A percentile compares a stretch with the other conserved stretches of the same genome.
phyloP scores from a whole-genome alignment of 1,140 invertebrate species.

The Drosophila rufa region DNA sequence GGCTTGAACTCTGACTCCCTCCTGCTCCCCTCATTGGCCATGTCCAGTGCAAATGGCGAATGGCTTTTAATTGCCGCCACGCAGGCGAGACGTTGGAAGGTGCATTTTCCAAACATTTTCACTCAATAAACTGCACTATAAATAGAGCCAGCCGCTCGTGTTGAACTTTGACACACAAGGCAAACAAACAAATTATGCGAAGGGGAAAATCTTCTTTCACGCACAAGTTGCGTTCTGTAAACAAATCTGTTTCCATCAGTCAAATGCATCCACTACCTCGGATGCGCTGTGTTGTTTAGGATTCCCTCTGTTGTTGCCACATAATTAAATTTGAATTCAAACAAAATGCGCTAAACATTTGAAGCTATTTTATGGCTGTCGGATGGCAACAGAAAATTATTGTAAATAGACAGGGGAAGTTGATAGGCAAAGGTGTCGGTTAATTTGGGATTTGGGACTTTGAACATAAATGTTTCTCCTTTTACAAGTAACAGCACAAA shows the following conservation, averaged over 20 bases:
- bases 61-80: conserved; percentile 64
- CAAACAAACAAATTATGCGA: conserved; percentile 73
- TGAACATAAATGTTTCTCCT: neutral
- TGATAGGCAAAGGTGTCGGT: neutral
- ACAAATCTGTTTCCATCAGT: conserved; percentile 62
- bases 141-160: conserved; percentile 57
- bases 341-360: conserved; percentile 79
- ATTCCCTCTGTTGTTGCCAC: conserved; percentile 65
- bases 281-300: conserved; percentile 27
- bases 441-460: conserved; percentile 1
- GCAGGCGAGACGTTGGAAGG: conserved; percentile 25
- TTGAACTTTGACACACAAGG: conserved; percentile 75
- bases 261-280: conserved; percentile 20
- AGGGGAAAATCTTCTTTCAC: conserved; percentile 29
- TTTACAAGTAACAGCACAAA: neutral
- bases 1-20: conserved; percentile 57
- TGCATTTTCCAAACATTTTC: conserved; percentile 53
- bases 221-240: conserved; percentile 44
- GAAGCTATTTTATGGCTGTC: conserved; percentile 67
- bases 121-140: conserved; percentile 69
- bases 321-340: conserved; percentile 83
- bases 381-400: conserved; percentile 43
- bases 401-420: conserved; percentile 18
- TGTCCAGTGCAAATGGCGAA: conserved; percentile 46
- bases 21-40: conserved; percentile 17